Evolutionary conservation across 1,140 invertebrate genomes (phyloP).

Genomic region (Listronotus oregonensis): DNA sequence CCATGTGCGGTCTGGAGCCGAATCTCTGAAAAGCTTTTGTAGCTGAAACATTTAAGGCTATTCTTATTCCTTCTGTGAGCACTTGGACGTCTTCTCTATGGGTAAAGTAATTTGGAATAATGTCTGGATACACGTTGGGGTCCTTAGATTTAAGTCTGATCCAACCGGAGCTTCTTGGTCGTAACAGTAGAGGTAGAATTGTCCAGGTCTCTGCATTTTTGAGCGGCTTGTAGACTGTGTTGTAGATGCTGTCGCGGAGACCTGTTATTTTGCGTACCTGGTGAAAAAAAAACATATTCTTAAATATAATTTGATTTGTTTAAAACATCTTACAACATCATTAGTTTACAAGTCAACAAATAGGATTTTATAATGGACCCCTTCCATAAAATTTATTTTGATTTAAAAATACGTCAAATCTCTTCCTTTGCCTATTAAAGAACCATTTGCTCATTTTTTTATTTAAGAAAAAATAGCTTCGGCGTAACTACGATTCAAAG

Average conservation of each 20-base stretch:
- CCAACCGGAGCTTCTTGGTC: slow-evolving; percentile 83
- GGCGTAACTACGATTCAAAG: no score
- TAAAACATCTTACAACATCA: no score
- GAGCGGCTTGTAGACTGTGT: slow-evolving; percentile 83
- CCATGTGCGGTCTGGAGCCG: slow-evolving; percentile 75
- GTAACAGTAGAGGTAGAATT: slow-evolving; percentile 76
- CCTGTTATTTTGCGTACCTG: slow-evolving; percentile 68
- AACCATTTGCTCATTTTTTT: no score
- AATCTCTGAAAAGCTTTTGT: slow-evolving; percentile 81
- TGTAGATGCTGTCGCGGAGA: slow-evolving; percentile 78
- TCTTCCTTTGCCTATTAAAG: no score
- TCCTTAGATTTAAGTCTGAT: slow-evolving; percentile 77
- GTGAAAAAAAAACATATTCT: slow-evolving; percentile 1
- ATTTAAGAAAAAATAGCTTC: no score
- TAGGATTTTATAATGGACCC: no score
- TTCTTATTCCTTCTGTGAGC: slow-evolving; percentile 79
- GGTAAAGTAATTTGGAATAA: slow-evolving; percentile 92
- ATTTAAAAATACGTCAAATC: no score
- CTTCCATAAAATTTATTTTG: no score
- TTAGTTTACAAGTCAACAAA: no score
- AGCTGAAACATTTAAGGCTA: slow-evolving; percentile 78
- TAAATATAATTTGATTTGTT: background rate
- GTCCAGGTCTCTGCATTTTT: slow-evolving; percentile 81
- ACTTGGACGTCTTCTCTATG: slow-evolving; percentile 77
- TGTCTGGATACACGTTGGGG: slow-evolving; percentile 79